These are phyloP conservation scores for Microcebus murinus DNA, from an alignment of 2,113 vertebrate genomes.

Conservation along the genomic window DNA sequence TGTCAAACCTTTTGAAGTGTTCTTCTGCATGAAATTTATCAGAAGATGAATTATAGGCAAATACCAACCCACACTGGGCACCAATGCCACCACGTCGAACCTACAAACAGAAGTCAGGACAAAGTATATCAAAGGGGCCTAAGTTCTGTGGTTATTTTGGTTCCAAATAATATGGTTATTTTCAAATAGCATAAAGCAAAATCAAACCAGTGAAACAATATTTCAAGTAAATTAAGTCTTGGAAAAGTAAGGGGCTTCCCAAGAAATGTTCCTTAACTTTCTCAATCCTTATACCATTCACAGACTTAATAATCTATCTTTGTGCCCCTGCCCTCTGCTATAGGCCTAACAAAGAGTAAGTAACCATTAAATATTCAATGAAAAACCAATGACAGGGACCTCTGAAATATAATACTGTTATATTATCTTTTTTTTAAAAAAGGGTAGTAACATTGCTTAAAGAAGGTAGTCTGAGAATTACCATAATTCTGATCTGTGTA, in stretches of 20 bases:
- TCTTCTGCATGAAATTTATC: constrained; percentile 93
- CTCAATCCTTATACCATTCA: neutral
- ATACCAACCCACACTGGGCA: constrained; percentile 96
- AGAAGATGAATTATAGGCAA: constrained; percentile 91
- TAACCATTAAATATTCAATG: neutral
- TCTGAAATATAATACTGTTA: neutral
- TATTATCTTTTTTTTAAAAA: neutral
- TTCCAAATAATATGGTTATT: neutral
- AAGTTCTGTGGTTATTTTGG: neutral
- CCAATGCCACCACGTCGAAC: constrained; percentile 97
- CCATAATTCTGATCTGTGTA: constrained; percentile 97
- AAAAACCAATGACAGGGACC: neutral
- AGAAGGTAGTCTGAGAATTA: constrained; percentile 78
- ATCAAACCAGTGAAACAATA: neutral
- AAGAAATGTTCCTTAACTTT: neutral
- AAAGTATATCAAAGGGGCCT: neutral
- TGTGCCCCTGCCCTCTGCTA: neutral
- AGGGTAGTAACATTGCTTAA: neutral
- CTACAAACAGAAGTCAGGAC: constrained; percentile 77
- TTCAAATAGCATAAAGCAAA: constrained; percentile 20
- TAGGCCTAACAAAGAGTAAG: neutral
- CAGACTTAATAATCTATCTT: neutral
- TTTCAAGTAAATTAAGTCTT: neutral
- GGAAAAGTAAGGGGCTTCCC: neutral
- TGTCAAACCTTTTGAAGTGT: constrained; percentile 94